These are phyloP conservation scores for Sebastes aleutianus DNA, from an alignment of 2,797 vertebrate species.

Conservation along the genomic window DNA sequence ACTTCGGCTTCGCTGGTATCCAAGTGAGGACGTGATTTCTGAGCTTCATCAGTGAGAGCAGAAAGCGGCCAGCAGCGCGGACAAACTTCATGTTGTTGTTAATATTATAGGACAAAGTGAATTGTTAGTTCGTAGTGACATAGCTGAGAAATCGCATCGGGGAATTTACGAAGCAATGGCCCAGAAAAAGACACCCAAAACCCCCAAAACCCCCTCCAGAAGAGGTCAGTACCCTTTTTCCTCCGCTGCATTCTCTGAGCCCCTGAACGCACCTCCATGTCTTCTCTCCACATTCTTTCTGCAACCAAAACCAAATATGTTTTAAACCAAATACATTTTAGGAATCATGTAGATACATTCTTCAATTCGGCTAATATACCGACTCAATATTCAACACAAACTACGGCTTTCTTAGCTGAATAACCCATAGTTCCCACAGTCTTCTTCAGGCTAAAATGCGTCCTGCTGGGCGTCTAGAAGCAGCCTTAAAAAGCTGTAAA, in stretches of 20 bases:
- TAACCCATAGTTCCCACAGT: background rate
- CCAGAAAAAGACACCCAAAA: constrained; percentile 58
- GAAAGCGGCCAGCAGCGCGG: fast-evolving
- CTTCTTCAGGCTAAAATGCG: background rate
- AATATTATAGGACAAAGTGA: no score
- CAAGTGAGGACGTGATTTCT: constrained; percentile 44
- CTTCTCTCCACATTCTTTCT: background rate
- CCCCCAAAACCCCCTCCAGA: constrained; percentile 5
- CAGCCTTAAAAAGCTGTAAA: background rate
- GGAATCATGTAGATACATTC: fast-evolving
- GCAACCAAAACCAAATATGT: fast-evolving
- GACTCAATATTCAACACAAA: background rate
- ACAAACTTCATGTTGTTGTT: background rate
- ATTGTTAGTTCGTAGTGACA: background rate
- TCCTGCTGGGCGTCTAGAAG: background rate
- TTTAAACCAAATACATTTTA: no score
- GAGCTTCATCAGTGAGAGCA: background rate
- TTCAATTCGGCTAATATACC: background rate
- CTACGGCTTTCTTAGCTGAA: fast-evolving
- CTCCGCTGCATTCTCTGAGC: background rate
- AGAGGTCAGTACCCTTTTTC: constrained; percentile 58
- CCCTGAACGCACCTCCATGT: background rate
- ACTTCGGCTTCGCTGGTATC: constrained; percentile 49
- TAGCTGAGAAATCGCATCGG: background rate
- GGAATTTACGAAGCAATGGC: constrained; percentile 40